Base-by-base conservation (phyloP, 2,888 invertebrate species). In the Nasonovia ribisnigri region DNA sequence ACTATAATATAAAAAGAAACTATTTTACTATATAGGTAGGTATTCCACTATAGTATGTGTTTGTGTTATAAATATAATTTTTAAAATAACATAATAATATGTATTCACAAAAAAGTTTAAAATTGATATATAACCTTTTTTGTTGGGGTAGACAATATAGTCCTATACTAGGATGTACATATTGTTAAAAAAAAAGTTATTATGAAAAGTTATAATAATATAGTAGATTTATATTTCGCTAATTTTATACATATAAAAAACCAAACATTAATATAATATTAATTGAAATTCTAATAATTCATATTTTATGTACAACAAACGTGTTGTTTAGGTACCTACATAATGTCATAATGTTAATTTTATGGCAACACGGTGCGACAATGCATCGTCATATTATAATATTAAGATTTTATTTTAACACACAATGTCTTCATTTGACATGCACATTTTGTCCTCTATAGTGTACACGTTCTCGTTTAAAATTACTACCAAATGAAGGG, bases 401-500 rank as follows among this genome's bases (percentile, higher is more conserved):
- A 36, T 36, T 36, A 77, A 77, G 36, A 77, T 77, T 77, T 86
- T 91, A 91, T 48, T 92, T 46, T 24, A 67, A 54, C 43, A 54
- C n/a, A 92, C 48, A 36, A 60, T 88, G 54, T 89, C 48, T 57
- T 84, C 29, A 90, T 84, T 89, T 57, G 93, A 57, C 93, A 46
- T 46, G 84, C 93, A 93, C 89, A 90, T 90, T 90, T 93, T 90
- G 86, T 93, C 89, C 84, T 93, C 46, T 86, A n/a, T n/a, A 29
- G 57, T 48, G 10, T 60, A 48, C 60, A 60, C 48, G 36, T 46
- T 90, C 57, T 93, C 48, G 46, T 93, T 88, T 93, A 90, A 93
- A 90, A 93, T 90, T 90, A 93, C 93, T 86, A 60, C 86, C 86
- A 90, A 93, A 90, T 51, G 88, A 88, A 90, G 93, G 93, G 93